A percentile compares a stretch with the other conserved stretches of the same genome.
These are phyloP conservation scores for Echinops telfairi DNA, from an alignment of 2,113 vertebrate species.

Conservation along the genomic window DNA sequence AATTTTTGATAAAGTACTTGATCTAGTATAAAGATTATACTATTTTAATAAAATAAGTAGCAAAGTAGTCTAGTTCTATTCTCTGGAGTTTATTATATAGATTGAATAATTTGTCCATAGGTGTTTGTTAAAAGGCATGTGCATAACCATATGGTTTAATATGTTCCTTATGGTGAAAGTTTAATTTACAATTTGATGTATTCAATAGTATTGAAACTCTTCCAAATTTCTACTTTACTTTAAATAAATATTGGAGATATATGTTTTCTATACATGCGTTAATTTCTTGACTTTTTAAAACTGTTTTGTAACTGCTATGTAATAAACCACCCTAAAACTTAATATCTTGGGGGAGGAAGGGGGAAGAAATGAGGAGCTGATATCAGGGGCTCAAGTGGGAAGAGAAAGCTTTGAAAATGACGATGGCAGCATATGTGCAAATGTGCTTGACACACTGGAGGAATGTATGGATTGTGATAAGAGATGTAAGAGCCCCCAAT, in stretches of 20 bases:
- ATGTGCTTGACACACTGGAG: too few relatives aligned
- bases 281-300: slow-evolving; percentile 15
- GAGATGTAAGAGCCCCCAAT: too few relatives aligned
- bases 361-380: too few relatives aligned
- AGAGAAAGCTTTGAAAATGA: too few relatives aligned
- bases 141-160: too few relatives aligned
- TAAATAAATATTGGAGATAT: slow-evolving; percentile 30
- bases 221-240: not conserved
- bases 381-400: too few relatives aligned
- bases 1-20: not conserved
- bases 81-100: not conserved
- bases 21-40: slow-evolving; percentile 2
- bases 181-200: slow-evolving; percentile 21
- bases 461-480: too few relatives aligned
- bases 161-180: not conserved
- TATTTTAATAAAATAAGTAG: not conserved
- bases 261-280: not conserved
- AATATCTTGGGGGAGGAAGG: too few relatives aligned
- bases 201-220: not conserved
- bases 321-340: too few relatives aligned
- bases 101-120: not conserved
- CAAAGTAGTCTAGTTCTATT: not conserved
- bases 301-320: too few relatives aligned
- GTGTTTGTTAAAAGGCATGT: too few relatives aligned
- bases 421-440: too few relatives aligned